Conservation (phyloP, 2,113 vertebrate species). For the Benitochromis conjunctus region DNA sequence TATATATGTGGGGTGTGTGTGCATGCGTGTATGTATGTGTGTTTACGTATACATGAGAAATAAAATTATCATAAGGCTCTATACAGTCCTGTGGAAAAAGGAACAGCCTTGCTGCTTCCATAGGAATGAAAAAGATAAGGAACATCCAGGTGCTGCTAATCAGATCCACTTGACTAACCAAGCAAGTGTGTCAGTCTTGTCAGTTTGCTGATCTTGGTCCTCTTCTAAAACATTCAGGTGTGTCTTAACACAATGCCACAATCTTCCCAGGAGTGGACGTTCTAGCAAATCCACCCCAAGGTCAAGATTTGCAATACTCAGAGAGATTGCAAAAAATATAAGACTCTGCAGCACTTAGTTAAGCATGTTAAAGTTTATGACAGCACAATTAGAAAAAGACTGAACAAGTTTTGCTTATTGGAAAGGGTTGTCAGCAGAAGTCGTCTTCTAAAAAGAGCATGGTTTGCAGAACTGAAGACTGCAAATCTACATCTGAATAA, state of each 20-base stretch:
- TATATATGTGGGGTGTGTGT: not conserved
- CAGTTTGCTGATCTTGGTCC: not conserved
- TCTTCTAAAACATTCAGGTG: not conserved
- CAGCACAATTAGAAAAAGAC: not conserved
- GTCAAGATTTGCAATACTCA: not conserved
- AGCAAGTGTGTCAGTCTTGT: not conserved
- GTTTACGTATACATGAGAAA: too few relatives aligned
- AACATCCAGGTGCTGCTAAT: not conserved
- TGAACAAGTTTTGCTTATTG: not conserved
- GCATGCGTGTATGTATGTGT: too few relatives aligned
- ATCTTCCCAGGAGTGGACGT: not conserved
- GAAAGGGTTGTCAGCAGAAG: not conserved
- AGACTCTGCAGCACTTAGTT: not conserved
- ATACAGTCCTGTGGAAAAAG: not conserved
- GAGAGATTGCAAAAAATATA: not conserved
- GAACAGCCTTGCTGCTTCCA: not conserved
- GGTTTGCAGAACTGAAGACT: not conserved
- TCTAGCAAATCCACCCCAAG: not conserved
- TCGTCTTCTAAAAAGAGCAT: not conserved
- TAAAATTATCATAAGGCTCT: not conserved
- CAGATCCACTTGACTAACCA: not conserved
- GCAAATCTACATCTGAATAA: not conserved
- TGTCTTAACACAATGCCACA: not conserved
- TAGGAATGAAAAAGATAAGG: not conserved
- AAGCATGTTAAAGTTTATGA: not conserved